Evolutionary conservation across 64 coral and sea anemone genomes (phyloP), one percentile per base, ranked within the genome.

Genomic region (Cladopsammia gracilis): DNA sequence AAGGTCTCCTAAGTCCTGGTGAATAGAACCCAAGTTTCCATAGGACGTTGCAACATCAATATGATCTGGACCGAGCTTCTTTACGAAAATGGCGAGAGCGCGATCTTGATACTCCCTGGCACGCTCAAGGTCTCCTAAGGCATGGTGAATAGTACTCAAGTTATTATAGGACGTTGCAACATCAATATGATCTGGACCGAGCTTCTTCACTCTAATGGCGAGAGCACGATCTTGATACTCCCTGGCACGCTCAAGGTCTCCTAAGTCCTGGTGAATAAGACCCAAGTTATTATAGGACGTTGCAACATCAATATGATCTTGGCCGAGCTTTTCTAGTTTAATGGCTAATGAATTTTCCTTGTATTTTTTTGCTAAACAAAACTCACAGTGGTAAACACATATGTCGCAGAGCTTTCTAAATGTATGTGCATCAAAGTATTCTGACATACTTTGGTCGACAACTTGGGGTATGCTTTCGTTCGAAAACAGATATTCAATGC

Each of bases 51-150:
- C 82, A 22, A 86, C 46, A 44, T 50, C 62, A 68, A n/a, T n/a
- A 71, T 73, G 85, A 34, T 86, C 1, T 7, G 15, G 14, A 14
- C 83, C 85, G 11, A 87, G 51, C 85, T 87, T 24, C 73, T 87
- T 70, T 68, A 42, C 4, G 12, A 5, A 7, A 87, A 87, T 87
- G 25, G 16, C 49, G 3, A 87, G 10, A 19, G 68, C 68, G 20
- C 20, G 68, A 10, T 87, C 49, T 23, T 12, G 23, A 86, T 50
- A 23, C 45, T 62, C 46, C 10, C 66, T 85, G 5, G 57, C 43
- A 44, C 53, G 64, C 19, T 87, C 15, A 47, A 87, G 49, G 47
- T 87, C 65, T 56, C 84, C 65, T 8, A 70, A 20, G 8, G 2
- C 20, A 47, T 22, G 14, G 13, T 53, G 54, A 7, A 87, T 67